phyloP scores from a whole-genome alignment of 64 coral and sea anemone species.

The Dendronephthya gigantea region DNA sequence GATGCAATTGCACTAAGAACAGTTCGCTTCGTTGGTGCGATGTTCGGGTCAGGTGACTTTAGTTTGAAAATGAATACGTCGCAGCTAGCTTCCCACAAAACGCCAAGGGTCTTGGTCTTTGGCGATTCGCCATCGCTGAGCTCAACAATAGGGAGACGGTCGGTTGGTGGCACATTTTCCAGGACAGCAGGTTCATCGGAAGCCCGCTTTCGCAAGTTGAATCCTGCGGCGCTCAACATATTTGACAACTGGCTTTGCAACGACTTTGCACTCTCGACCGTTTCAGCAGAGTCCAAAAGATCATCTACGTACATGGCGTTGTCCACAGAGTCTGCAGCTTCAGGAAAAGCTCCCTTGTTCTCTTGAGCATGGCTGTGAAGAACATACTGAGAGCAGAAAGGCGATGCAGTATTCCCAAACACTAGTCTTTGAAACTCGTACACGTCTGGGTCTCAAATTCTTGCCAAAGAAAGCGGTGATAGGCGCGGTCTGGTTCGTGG shows the following conservation, averaged over 20 bases:
- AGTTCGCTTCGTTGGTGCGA: neutral
- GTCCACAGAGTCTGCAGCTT: neutral
- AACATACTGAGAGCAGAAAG: neutral
- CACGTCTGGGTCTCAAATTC: neutral
- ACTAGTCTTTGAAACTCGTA: neutral
- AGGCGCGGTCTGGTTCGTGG: neutral
- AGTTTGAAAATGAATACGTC: neutral
- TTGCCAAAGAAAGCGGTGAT: neutral
- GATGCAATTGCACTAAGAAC: neutral
- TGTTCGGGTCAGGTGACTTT: neutral
- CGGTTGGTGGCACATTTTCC: neutral
- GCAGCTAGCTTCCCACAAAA: neutral
- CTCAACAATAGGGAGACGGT: neutral
- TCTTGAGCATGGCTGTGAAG: neutral
- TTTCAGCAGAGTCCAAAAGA: neutral
- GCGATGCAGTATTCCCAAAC: slow-evolving; percentile 10
- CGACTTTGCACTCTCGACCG: neutral
- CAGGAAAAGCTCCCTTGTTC: neutral
- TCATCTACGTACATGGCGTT: neutral
- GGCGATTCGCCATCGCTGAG: neutral
- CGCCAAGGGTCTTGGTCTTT: neutral
- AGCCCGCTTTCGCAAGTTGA: neutral
- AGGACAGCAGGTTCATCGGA: neutral
- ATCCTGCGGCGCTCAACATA: neutral
- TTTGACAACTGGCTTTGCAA: neutral